Evolutionary conservation across 2,888 invertebrate genomes (phyloP), one percentile per base, ranked within the genome.

Genomic region (Acanthococcus lagerstroemiae): DNA sequence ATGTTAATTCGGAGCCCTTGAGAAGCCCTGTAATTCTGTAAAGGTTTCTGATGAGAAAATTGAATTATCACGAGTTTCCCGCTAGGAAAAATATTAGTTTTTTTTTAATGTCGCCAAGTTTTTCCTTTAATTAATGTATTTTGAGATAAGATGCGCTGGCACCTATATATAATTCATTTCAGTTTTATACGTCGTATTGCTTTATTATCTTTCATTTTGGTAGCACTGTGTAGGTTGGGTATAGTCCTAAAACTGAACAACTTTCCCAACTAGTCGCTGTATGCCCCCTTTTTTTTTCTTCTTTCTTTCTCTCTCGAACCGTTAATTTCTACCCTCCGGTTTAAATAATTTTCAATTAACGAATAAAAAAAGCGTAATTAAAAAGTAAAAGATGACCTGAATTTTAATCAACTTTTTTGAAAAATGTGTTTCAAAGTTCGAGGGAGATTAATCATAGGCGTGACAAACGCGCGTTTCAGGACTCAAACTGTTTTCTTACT

Each of bases 331-430:
- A 30, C 30, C 63, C 63, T 54, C 52, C 63, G 52, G 54, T 50
- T 63, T 63, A 63, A 63, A 63, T 63, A 63, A 63, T 63, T 63
- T 63, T 63, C 63, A 63, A 63, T 63, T 63, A 63, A 63, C 63
- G 63, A 54, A 52, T 54, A 61, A 54, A 54, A 61, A 63, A 63
- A 63, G 24, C 54, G 44, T 63, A 63, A 63, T 63, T 63, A 63
- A 63, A 63, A 63, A 63, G 52, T 63, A 63, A 63, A 63, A 63
- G 63, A 63, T 63, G 63, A 54, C 63, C 63, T 63, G 63, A 63
- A 63, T 63, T 63, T 63, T 63, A 63, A 63, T 63, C 63, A 63
- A 54, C 52, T 63, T 63, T 63, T 50, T 63, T 52, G 63, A 24
- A 52, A 63, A 63, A 63, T 63, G 30, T 52, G 52, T 63, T 63